These are phyloP conservation scores for Drosophila helvetica DNA, from an alignment of 2,888 invertebrate genomes.

Conservation along the genomic window DNA sequence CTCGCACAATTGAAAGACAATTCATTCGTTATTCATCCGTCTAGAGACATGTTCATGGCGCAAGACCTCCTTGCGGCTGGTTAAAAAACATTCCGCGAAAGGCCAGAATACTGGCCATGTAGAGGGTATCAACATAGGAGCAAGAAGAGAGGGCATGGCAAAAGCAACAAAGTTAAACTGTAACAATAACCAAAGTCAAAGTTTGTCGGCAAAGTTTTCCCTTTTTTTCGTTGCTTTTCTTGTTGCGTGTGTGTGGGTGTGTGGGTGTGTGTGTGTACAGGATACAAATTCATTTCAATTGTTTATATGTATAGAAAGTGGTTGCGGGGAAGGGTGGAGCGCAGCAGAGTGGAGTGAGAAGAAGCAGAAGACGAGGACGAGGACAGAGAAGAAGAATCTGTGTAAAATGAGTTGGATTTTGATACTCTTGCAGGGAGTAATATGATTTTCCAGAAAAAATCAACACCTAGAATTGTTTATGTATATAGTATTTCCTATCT, in stretches of 20 bases:
- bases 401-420: constrained; percentile 48
- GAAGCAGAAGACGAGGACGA: neutral
- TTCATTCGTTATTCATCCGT: no score
- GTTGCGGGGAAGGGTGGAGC: constrained; percentile 10
- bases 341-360: constrained; percentile 10
- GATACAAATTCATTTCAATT: constrained; percentile 78
- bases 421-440: constrained; percentile 2
- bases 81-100: neutral
- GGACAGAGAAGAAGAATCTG: constrained; percentile 32
- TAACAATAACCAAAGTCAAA: constrained; percentile 80
- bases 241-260: constrained; percentile 30
- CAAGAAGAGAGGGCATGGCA: constrained; percentile 25
- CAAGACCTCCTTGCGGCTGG: no score
- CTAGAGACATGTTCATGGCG: no score
- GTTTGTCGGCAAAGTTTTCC: constrained; percentile 75
- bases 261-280: constrained; percentile 60
- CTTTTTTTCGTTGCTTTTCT: constrained; percentile 43
- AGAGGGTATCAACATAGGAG: constrained; percentile 13
- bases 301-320: constrained; percentile 53
- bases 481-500: no score
- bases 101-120: neutral
- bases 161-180: constrained; percentile 75
- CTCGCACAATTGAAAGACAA: no score
- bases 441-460: neutral
- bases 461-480: no score